Evolutionary conservation across 2,888 invertebrate genomes (phyloP).

Genomic region (Amphipoea oculea): DNA sequence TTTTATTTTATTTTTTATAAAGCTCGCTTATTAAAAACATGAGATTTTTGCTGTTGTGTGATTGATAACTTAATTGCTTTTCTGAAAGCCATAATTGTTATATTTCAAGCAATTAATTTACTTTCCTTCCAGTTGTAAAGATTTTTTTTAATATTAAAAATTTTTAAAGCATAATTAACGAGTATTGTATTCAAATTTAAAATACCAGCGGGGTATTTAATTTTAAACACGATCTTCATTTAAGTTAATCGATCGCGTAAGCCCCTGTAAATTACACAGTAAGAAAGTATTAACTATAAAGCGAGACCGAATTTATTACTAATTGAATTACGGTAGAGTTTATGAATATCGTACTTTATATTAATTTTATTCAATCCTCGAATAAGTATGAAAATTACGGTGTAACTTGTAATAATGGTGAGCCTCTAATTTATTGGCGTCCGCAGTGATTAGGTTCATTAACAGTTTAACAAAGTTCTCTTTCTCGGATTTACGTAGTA

Average conservation of each 20-base stretch:
- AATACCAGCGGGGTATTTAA: neutral
- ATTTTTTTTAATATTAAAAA: slow-evolving; percentile 2
- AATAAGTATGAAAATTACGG: slow-evolving; percentile 50
- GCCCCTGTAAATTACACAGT: slow-evolving; percentile 39
- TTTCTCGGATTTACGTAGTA: slow-evolving; percentile 31
- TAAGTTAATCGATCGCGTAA: slow-evolving; percentile 29
- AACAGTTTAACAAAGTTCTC: slow-evolving; percentile 41
- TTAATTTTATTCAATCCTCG: slow-evolving; percentile 57
- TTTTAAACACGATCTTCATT: slow-evolving; percentile 10
- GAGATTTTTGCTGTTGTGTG: neutral
- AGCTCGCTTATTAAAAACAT: slow-evolving; percentile 1
- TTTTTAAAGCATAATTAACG: slow-evolving; percentile 6
- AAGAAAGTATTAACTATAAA: slow-evolving; percentile 45
- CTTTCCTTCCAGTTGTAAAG: slow-evolving; percentile 14
- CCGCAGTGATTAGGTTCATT: slow-evolving; percentile 38
- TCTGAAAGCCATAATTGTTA: slow-evolving; percentile 14
- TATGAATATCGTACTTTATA: slow-evolving; percentile 53
- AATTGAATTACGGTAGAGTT: slow-evolving; percentile 56
- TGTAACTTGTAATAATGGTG: slow-evolving; percentile 53
- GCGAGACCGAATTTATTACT: slow-evolving; percentile 47
- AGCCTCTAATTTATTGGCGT: slow-evolving; percentile 51
- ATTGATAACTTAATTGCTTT: slow-evolving; percentile 23
- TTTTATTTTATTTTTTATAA: neutral
- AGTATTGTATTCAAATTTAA: neutral
- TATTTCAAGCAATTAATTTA: slow-evolving; percentile 16